phyloP scores from a whole-genome alignment of 2,113 vertebrate genomes.

The Hemiprocne comata region DNA sequence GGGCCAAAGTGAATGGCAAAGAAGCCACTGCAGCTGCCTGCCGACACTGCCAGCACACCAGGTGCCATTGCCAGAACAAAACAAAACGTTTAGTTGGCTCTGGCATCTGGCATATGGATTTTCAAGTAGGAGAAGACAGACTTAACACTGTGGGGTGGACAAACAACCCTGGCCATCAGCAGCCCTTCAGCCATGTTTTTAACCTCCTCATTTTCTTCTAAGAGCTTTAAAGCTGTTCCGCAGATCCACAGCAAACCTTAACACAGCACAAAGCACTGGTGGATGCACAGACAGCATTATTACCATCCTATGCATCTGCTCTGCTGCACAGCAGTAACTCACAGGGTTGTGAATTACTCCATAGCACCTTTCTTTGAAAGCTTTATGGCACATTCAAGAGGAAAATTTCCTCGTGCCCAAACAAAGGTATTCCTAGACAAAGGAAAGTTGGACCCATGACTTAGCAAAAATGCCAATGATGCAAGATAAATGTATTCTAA shows the following conservation, averaged over 20 bases:
- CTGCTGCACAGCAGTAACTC: background rate
- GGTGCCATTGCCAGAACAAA: background rate
- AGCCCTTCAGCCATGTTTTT: background rate
- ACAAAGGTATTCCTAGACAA: constrained; percentile 48
- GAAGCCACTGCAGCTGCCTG: background rate
- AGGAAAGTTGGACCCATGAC: background rate
- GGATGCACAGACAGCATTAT: background rate
- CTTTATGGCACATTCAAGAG: constrained; percentile 6
- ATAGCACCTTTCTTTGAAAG: background rate
- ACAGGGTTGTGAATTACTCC: background rate
- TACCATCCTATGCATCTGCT: background rate
- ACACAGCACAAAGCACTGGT: background rate
- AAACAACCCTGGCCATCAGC: background rate
- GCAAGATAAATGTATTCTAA: constrained; percentile 28
- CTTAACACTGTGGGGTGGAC: background rate
- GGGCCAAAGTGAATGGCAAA: background rate
- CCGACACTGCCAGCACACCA: background rate
- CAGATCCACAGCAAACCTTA: background rate
- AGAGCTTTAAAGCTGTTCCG: background rate
- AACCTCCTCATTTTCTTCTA: background rate
- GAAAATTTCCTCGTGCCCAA: constrained; percentile 20
- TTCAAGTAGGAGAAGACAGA: background rate
- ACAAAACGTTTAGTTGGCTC: background rate
- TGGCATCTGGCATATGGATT: background rate
- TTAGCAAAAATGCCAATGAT: background rate